phyloP scores from a whole-genome alignment of 2,113 vertebrate genomes.

The Corydoras sp. region DNA sequence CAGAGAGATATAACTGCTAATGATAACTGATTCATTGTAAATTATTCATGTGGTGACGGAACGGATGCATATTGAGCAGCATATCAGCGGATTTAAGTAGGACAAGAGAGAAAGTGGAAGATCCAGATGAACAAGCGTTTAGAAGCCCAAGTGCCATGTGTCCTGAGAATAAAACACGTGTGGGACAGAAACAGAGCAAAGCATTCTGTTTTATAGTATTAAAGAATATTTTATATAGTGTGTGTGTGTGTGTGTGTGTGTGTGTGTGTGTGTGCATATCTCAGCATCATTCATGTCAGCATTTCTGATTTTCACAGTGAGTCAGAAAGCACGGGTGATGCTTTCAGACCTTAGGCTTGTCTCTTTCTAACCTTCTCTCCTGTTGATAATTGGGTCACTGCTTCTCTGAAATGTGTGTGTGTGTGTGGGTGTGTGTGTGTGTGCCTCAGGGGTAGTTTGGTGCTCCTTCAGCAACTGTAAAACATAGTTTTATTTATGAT shows the following conservation, averaged over 20 bases:
- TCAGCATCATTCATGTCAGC: slow-evolving; percentile 17
- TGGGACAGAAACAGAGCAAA: too few species aligned
- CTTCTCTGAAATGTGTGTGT: slow-evolving; percentile 34
- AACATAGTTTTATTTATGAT: slow-evolving; percentile 30
- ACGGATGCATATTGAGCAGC: too few species aligned
- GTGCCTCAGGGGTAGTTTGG: neutral
- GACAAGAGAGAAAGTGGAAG: too few species aligned
- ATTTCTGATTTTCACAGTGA: slow-evolving; percentile 27
- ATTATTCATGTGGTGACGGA: too few species aligned
- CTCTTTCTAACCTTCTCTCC: slow-evolving; percentile 23
- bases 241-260: neutral
- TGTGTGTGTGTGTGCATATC: neutral
- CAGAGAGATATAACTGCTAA: too few species aligned
- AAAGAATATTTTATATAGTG: neutral
- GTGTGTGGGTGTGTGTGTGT: slow-evolving; percentile 19
- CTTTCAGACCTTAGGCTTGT: slow-evolving; percentile 26
- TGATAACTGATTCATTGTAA: too few species aligned
- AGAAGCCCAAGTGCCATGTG: too few species aligned
- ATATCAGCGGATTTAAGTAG: too few species aligned
- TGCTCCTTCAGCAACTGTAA: slow-evolving; percentile 9
- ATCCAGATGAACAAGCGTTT: too few species aligned
- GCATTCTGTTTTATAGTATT: too few species aligned
- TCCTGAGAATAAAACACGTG: too few species aligned
- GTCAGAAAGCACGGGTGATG: slow-evolving; percentile 21
- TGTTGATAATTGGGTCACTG: slow-evolving; percentile 45